A percentile compares a stretch with the other conserved stretches of the same genome.
phyloP scores from a whole-genome alignment of 1,140 invertebrate genomes.

The Thaumatotibia leucotreta region DNA sequence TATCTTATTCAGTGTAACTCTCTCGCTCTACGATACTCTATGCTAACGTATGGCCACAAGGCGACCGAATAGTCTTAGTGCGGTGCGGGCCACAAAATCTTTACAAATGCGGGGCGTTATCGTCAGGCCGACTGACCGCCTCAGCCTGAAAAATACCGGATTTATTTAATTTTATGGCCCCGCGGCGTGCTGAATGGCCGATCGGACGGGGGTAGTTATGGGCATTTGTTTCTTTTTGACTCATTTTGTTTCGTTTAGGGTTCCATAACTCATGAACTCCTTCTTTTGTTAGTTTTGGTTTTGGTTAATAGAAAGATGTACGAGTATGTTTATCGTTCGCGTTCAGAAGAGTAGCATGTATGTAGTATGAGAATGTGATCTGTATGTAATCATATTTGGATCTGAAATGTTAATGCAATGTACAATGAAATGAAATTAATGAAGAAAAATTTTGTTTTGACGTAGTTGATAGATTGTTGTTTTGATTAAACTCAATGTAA shows the following conservation, averaged over 20 bases:
- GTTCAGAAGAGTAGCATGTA: too few species aligned
- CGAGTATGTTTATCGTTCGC: too few species aligned
- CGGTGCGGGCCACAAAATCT: constrained; percentile 61
- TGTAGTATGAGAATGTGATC: too few species aligned
- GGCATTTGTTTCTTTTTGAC: constrained; percentile 37
- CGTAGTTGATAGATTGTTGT: too few species aligned
- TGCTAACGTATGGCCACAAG: constrained; percentile 55
- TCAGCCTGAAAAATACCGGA: constrained; percentile 74
- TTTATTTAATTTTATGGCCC: constrained; percentile 74
- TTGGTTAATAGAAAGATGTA: too few species aligned
- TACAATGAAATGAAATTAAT: too few species aligned
- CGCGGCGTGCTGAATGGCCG: constrained; percentile 68
- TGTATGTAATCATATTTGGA: too few species aligned
- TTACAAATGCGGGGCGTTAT: constrained; percentile 72
- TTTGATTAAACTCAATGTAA: too few species aligned
- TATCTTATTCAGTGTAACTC: too few species aligned
- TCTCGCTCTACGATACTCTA: constrained; percentile 33
- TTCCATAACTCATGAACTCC: neutral
- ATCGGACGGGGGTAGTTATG: constrained; percentile 40
- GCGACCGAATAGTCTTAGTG: constrained; percentile 49
- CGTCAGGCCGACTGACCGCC: constrained; percentile 66
- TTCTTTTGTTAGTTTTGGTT: constrained; percentile 21
- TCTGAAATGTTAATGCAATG: too few species aligned
- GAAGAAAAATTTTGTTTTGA: too few species aligned
- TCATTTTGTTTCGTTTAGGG: neutral